These are phyloP conservation scores for Lophius piscatorius DNA, from an alignment of 2,113 vertebrate species.

Conservation along the genomic window DNA sequence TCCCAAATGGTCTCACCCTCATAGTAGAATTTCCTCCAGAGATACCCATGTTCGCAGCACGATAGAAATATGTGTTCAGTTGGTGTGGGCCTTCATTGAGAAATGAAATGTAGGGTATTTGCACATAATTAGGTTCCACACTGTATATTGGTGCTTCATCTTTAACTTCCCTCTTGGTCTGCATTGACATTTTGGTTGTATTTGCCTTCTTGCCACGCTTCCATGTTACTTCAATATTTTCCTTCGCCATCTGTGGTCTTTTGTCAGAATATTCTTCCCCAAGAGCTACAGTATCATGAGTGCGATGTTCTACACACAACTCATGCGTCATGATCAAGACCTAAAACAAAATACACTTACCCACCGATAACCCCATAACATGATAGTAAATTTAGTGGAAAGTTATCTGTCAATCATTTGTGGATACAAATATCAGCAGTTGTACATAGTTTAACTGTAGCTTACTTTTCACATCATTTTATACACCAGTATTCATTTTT, in stretches of 20 bases:
- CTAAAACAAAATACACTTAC: too few species aligned
- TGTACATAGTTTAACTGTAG: too few species aligned
- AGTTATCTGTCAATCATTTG: too few species aligned
- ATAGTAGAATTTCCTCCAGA: conserved; percentile 28
- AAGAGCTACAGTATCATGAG: conserved; percentile 34
- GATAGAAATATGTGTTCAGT: neutral
- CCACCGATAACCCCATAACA: too few species aligned
- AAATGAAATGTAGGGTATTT: neutral
- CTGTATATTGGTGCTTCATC: neutral
- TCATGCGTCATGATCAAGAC: too few species aligned
- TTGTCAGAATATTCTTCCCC: conserved; percentile 28
- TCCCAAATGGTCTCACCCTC: conserved; percentile 8
- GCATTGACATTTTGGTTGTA: neutral
- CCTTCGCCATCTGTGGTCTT: conserved; percentile 4
- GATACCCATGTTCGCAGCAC: conserved; percentile 13
- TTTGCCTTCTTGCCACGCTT: conserved; percentile 23
- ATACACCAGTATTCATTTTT: too few species aligned
- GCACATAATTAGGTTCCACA: neutral
- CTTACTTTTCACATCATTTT: too few species aligned
- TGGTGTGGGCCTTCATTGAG: neutral
- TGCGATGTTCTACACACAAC: conserved; percentile 32
- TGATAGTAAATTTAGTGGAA: too few species aligned
- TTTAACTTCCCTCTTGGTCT: conserved; percentile 5
- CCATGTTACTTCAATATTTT: conserved; percentile 4
- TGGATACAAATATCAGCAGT: too few species aligned